phyloP scores from a whole-genome alignment of 2,888 invertebrate species.

The Erebia palarica region DNA sequence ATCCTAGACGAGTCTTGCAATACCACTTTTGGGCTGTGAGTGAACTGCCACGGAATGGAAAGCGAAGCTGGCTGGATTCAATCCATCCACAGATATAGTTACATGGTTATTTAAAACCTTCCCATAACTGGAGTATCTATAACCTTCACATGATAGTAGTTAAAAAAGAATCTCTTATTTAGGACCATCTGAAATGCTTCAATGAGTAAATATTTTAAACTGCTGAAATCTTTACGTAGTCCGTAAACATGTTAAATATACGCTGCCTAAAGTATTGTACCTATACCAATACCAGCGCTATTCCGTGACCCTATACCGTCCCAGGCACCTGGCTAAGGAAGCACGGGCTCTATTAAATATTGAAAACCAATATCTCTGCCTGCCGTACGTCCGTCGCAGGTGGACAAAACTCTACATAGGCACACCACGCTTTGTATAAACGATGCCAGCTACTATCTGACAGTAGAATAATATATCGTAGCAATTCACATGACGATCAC shows the following conservation, averaged over 20 bases:
- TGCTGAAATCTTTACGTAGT: no score
- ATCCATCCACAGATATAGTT: no score
- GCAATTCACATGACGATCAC: not conserved
- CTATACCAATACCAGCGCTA: conserved; percentile 23
- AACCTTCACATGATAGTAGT: no score
- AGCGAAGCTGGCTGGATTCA: no score
- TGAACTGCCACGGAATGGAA: no score
- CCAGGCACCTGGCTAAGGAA: conserved; percentile 26
- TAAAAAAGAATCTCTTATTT: no score
- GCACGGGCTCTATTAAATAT: conserved; percentile 47
- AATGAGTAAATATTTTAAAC: no score
- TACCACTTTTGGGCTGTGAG: no score
- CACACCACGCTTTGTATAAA: not conserved
- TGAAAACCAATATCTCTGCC: conserved; percentile 48
- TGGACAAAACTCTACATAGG: conserved; percentile 27
- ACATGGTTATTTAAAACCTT: no score
- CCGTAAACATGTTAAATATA: not conserved
- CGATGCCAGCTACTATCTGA: not conserved
- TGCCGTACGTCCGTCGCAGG: conserved; percentile 37
- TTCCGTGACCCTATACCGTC: conserved; percentile 23
- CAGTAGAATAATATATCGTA: not conserved
- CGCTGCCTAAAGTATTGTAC: conserved; percentile 36
- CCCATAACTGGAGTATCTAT: no score
- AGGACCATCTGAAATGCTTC: no score
- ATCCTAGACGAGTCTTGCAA: no score